Evolutionary conservation across 2,888 invertebrate species (phyloP).

Genomic region (Zonitis immaculata): DNA sequence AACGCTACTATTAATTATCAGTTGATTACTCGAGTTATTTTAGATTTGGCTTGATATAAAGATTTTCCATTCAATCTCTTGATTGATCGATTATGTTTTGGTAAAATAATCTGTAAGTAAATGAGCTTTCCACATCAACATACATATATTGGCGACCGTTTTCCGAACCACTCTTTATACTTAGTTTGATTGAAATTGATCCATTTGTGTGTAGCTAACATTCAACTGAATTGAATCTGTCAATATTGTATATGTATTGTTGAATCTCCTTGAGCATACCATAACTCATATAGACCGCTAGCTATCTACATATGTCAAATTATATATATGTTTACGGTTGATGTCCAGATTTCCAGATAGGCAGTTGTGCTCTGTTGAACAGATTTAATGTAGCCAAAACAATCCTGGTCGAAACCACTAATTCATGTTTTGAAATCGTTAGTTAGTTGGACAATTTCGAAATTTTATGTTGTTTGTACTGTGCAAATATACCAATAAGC

Average conservation of each 20-base stretch:
- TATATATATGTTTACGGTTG: too few relatives aligned
- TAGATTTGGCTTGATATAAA: too few relatives aligned
- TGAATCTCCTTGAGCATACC: not conserved
- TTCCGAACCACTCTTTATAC: not conserved
- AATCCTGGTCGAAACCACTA: not conserved
- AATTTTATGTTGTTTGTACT: not conserved
- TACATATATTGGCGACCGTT: not conserved
- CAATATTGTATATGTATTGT: not conserved
- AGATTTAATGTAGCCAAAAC: not conserved
- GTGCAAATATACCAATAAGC: not conserved
- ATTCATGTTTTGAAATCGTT: not conserved
- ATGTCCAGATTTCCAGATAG: too few relatives aligned
- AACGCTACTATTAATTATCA: too few relatives aligned
- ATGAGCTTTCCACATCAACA: not conserved
- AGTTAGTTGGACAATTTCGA: not conserved
- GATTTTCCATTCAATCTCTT: not conserved
- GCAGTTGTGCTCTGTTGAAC: not conserved
- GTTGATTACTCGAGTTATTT: too few relatives aligned
- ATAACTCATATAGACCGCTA: too few relatives aligned
- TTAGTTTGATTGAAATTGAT: not conserved
- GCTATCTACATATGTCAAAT: too few relatives aligned
- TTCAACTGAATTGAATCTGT: not conserved
- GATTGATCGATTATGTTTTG: not conserved
- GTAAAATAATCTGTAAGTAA: not conserved
- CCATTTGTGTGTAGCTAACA: not conserved